Evolutionary conservation across 2,113 vertebrate species (phyloP), one percentile per base, ranked within the genome.

Genomic region (Phylloscopus trochiloides): DNA sequence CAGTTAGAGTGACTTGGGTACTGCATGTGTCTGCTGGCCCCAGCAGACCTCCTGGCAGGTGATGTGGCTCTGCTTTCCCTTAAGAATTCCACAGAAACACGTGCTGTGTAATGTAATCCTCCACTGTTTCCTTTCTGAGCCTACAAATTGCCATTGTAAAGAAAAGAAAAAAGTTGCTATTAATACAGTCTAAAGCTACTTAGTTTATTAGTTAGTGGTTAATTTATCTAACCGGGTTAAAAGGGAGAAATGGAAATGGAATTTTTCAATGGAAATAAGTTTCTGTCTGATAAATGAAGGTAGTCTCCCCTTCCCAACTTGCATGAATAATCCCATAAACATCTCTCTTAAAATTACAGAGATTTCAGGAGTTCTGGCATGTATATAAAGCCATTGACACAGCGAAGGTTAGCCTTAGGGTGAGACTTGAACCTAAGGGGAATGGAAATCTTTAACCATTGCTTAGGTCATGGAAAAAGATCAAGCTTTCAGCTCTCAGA

Each of bases 391-490:
- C 31, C 57, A 47, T 28, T 25, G 43, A 32, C 11, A 61, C 7
- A 73, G 25, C 0, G 1, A 74, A 63, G 31, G 24, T 25, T 81
- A 55, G 47, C 72, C 61, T 67, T 59, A 52, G 86, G 55, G 54
- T 73, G 77, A 85, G 85, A 76, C 45, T 65, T 82, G 74, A 85
- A 57, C 50, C 48, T n/a, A 14, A 17, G 38, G 84, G 59, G 47
- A 71, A 48, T 66, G 79, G 79, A 94, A 94, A 91, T 77, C 80
- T 84, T 88, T 86, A 91, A 84, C 57, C n/a, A 65, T 86, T 91
- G 80, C 86, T 92, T 95, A 95, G 80, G 83, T 94, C 83, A 95
- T 94, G 91, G 92, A 92, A 96, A 95, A 86, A 89, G 86, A 75
- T 31, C 55, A 75, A 58, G 90, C 72, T 86, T 19, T 3, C 55